These are phyloP conservation scores for Channa maculata DNA, from an alignment of 2,113 vertebrate genomes.

Conservation along the genomic window DNA sequence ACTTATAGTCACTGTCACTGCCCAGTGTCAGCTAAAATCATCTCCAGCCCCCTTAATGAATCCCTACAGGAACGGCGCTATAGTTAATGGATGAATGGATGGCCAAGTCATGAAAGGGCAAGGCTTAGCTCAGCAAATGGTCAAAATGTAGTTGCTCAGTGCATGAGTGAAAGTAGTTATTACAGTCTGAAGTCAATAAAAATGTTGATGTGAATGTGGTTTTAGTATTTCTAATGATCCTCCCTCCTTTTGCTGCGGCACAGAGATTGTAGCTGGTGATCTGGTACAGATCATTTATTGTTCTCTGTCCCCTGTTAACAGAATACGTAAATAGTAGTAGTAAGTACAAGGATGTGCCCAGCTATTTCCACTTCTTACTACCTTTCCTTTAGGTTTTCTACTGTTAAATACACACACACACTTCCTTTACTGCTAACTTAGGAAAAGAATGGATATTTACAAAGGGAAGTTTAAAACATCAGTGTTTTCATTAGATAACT, in stretches of 20 bases:
- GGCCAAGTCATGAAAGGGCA: too few species aligned
- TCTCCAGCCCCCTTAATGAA: too few species aligned
- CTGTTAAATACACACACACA: not conserved
- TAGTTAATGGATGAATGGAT: too few species aligned
- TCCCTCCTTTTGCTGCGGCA: constrained; percentile 2
- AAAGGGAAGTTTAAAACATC: constrained; percentile 24
- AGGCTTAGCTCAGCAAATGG: too few species aligned
- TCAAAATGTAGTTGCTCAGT: not conserved
- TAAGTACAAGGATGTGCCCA: not conserved
- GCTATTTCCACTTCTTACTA: constrained; percentile 24
- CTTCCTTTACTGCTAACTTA: constrained; percentile 5
- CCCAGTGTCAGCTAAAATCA: too few species aligned
- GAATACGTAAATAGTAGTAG: not conserved
- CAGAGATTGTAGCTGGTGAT: constrained; percentile 20
- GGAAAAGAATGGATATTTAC: constrained; percentile 9
- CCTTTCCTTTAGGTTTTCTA: not conserved
- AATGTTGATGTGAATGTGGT: not conserved
- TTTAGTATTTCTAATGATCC: not conserved
- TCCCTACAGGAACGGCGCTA: too few species aligned
- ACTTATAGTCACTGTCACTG: too few species aligned
- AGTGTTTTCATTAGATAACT: constrained; percentile 42
- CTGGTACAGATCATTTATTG: constrained; percentile 21
- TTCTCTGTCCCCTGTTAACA: constrained; percentile 1
- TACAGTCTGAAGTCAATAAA: constrained; percentile 15
- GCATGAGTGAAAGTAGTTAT: constrained; percentile 8